These are phyloP conservation scores for Cotesia congregata DNA, from an alignment of 2,888 invertebrate genomes.

Conservation along the genomic window DNA sequence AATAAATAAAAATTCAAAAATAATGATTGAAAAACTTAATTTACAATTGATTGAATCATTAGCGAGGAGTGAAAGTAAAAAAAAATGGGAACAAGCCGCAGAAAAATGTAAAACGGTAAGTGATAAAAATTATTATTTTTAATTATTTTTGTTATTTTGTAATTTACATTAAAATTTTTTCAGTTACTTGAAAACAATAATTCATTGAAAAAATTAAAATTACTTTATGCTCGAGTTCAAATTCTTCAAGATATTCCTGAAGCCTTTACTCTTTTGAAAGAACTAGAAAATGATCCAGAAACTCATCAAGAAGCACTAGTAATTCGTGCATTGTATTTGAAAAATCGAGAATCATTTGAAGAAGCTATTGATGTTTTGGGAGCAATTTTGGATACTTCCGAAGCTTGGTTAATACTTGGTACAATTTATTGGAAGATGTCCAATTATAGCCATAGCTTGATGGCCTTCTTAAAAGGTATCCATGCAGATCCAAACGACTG, in stretches of 20 bases:
- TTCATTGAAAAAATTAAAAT: conserved; percentile 49
- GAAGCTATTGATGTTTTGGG: conserved; percentile 75
- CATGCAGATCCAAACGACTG: conserved; percentile 81
- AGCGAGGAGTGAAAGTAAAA: conserved; percentile 68
- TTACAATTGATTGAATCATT: conserved; percentile 67
- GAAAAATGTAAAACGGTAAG: conserved; percentile 65
- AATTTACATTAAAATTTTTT: conserved; percentile 35
- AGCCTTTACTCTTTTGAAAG: conserved; percentile 64
- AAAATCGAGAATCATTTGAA: conserved; percentile 71
- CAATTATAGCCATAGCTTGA: conserved; percentile 75
- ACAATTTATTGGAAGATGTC: conserved; percentile 75
- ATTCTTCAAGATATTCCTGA: conserved; percentile 68
- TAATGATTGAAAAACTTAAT: conserved; percentile 59
- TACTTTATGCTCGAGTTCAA: conserved; percentile 64
- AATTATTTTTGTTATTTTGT: conserved; percentile 32
- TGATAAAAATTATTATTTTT: conserved; percentile 6
- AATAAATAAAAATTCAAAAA: conserved; percentile 57
- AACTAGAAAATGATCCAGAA: conserved; percentile 60
- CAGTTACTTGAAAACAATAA: conserved; percentile 52
- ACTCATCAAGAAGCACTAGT: conserved; percentile 61
- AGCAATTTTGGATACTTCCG: conserved; percentile 69
- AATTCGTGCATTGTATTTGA: conserved; percentile 72
- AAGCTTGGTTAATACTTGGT: conserved; percentile 76
- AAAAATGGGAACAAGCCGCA: conserved; percentile 71
- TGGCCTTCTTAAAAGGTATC: conserved; percentile 76